phyloP scores from a whole-genome alignment of 92 coral and sea anemone genomes.

The Porites divaricata region DNA sequence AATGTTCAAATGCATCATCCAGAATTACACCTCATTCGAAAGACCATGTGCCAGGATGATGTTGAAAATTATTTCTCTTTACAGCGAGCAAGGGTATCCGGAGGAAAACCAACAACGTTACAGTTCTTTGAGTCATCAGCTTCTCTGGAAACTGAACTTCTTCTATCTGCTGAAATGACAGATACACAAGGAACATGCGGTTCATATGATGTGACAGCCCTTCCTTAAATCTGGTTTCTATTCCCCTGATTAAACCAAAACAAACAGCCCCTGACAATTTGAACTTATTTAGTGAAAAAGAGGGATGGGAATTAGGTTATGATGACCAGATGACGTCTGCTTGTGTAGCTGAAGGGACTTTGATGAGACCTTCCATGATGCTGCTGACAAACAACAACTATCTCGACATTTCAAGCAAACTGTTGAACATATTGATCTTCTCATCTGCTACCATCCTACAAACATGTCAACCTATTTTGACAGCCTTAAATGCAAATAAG shows the following conservation, averaged over 20 bases:
- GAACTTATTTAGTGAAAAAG: background rate
- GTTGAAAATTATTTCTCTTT: slow-evolving; percentile 62
- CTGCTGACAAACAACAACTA: background rate
- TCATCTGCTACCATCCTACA: too few relatives aligned
- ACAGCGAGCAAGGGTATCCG: too few relatives aligned
- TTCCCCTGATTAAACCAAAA: background rate
- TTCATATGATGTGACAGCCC: slow-evolving; percentile 47
- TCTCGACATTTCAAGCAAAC: background rate
- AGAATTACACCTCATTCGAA: slow-evolving; percentile 34
- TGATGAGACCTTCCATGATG: background rate
- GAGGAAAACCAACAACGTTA: too few relatives aligned
- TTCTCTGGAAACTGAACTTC: too few relatives aligned
- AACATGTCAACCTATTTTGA: too few relatives aligned
- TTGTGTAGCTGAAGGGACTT: background rate
- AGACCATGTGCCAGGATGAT: slow-evolving; percentile 64
- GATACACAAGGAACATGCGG: slow-evolving; percentile 22
- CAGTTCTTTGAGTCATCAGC: too few relatives aligned
- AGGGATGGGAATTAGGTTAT: slow-evolving; percentile 2
- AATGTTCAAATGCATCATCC: slow-evolving; percentile 55
- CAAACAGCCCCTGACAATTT: background rate
- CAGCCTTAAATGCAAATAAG: too few relatives aligned
- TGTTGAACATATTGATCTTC: too few relatives aligned
- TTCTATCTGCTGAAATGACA: too few relatives aligned
- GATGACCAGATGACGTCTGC: background rate
- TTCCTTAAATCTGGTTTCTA: slow-evolving; percentile 42